Evolutionary conservation across 1,140 invertebrate species (phyloP), one percentile per base, ranked within the genome.

Genomic region (Chironomus tepperi): DNA sequence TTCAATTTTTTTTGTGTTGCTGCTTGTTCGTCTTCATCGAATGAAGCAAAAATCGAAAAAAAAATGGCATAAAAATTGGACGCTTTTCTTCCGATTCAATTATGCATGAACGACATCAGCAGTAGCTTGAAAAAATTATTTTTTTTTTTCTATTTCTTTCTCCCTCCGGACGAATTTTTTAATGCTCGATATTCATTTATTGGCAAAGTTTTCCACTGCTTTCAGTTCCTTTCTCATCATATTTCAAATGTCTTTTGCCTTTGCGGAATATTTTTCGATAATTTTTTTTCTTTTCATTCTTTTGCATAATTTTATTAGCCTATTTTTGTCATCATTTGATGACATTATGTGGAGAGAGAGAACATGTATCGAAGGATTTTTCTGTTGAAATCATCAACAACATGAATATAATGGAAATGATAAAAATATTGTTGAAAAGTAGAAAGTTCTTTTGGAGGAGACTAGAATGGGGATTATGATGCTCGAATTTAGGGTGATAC

Each of bases 251-350:
- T 5, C 47, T 57, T 57, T 47, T 47, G 43, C 43, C 15, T n/a
- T n/a, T 57, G 12, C 12, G 47, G 12, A 57, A 57, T 12, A 57
- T n/a, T n/a, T 12, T 57, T 57, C 47, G 47, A 34, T 34, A 34
- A 34, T 15, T 57, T 57, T 57, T 57, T 12, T n/a, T n/a, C n/a
- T n/a, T 15, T 57, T 57, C 12, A 57, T 34, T 57, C n/a, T 57
- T 57, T n/a, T 57, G 47, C 47, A 57, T 57, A 57, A 57, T 57
- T 57, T 57, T 57, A 57, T 57, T 57, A 57, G 47, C n/a, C 47
- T 57, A 57, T 57, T 57, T 47, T 57, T 57, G 47, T 57, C 47
- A 57, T 57, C 47, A 57, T 57, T n/a, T n/a, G 12, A 12, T 15
- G n/a, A n/a, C 15, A 34, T 34, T 34, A 34, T 34, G n/a, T n/a